phyloP scores from a whole-genome alignment of 2,797 vertebrate genomes.

The Rallus crepitans region DNA sequence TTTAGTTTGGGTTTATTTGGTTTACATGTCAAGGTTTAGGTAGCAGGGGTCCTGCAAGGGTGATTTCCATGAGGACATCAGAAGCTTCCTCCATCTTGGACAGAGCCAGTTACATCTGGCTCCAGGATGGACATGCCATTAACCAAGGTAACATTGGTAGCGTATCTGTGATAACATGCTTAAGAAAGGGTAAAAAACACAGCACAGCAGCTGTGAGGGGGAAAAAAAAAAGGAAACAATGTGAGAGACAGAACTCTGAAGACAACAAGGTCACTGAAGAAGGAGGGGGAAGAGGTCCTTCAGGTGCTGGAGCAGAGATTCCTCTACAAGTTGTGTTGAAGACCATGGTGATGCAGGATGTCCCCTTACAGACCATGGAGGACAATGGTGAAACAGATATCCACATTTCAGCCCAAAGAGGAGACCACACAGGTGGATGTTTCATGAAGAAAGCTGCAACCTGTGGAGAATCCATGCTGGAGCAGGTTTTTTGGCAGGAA shows the following conservation, averaged over 20 bases:
- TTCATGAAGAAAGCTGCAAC: not conserved
- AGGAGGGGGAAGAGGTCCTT: accelerated
- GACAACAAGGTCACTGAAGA: not conserved
- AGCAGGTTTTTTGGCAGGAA: not conserved
- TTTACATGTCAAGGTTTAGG: not conserved
- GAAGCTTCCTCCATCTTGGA: not conserved
- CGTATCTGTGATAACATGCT: not conserved
- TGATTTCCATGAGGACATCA: not conserved
- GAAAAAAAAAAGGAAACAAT: not conserved
- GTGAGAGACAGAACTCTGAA: not conserved
- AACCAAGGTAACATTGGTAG: not conserved
- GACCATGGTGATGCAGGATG: not conserved
- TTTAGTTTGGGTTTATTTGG: not conserved
- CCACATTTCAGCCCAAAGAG: not conserved
- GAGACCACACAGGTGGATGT: accelerated
- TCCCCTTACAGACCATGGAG: not conserved
- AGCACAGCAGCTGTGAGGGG: not conserved
- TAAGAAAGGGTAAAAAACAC: not conserved
- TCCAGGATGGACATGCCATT: not conserved
- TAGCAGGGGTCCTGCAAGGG: accelerated
- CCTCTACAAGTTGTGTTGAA: accelerated
- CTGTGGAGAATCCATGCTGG: not conserved
- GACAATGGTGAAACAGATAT: not conserved
- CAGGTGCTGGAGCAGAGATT: not conserved
- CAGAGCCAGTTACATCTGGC: not conserved